Conservation (phyloP, 1,140 invertebrate genomes). For the Drosophila burlai region DNA sequence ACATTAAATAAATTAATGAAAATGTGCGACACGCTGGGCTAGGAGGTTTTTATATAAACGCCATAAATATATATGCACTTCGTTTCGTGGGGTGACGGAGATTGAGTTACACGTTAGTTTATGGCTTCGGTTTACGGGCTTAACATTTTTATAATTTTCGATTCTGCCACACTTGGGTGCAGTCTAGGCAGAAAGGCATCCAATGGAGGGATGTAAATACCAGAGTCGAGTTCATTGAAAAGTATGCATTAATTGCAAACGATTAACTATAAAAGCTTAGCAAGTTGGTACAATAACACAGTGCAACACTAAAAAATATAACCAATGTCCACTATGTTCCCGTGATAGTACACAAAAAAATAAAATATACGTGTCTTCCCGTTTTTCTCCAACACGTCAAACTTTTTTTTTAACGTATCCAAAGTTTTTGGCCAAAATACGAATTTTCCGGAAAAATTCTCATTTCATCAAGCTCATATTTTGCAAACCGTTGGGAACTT, state of each 20-base stretch:
- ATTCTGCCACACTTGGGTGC: not conserved
- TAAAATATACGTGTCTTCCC: no score
- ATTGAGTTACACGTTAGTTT: not conserved
- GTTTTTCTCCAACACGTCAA: no score
- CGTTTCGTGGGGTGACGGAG: not conserved
- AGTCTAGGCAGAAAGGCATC: not conserved
- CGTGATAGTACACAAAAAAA: no score
- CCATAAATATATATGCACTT: conserved; percentile 3
- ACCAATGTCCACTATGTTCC: no score
- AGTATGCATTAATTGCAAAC: not conserved
- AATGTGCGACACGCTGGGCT: conserved; percentile 65
- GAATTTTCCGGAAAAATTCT: no score
- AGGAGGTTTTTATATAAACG: conserved; percentile 17
- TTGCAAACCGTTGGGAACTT: no score
- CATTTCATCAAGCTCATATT: no score
- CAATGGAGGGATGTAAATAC: not conserved
- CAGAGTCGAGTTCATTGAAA: not conserved
- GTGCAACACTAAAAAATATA: no score
- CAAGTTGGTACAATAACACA: not conserved
- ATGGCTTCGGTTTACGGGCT: not conserved
- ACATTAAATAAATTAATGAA: conserved; percentile 69
- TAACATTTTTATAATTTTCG: not conserved
- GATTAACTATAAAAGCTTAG: not conserved
- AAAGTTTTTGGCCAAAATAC: no score
- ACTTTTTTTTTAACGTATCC: no score